Conservation (phyloP, 2,797 vertebrate genomes). For the Petrocephalus schoutedeni region DNA sequence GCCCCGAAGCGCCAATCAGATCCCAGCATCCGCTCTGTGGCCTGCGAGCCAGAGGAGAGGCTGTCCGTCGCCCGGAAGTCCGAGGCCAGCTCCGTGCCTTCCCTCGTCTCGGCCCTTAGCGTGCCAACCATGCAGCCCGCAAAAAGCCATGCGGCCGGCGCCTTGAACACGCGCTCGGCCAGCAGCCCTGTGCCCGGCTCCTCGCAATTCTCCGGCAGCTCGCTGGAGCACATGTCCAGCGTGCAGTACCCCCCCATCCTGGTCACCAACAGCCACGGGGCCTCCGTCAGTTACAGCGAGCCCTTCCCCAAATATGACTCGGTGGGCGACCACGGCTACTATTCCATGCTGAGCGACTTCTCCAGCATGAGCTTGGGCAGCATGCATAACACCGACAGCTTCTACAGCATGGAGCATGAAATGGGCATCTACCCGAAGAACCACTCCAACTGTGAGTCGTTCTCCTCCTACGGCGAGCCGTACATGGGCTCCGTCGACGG, state of each 20-base stretch:
- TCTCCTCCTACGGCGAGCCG: slow-evolving; percentile 88
- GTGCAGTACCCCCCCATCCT: slow-evolving; percentile 96
- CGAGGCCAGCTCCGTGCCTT: slow-evolving; percentile 92
- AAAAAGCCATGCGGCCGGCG: slow-evolving; percentile 92
- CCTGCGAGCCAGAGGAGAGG: slow-evolving; percentile 83
- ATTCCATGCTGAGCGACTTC: slow-evolving; percentile 94
- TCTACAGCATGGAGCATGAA: slow-evolving; percentile 87
- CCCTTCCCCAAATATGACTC: slow-evolving; percentile 95
- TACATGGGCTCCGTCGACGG: slow-evolving; percentile 85
- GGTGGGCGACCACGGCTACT: slow-evolving; percentile 89
- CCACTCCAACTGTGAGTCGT: slow-evolving; percentile 88
- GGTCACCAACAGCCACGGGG: slow-evolving; percentile 95
- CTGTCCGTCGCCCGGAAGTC: slow-evolving; percentile 80
- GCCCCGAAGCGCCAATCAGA: slow-evolving; percentile 95
- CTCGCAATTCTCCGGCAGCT: slow-evolving; percentile 87
- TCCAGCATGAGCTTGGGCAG: slow-evolving; percentile 89
- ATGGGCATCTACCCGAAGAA: slow-evolving; percentile 78
- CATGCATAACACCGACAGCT: slow-evolving; percentile 85
- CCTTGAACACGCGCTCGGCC: slow-evolving; percentile 93
- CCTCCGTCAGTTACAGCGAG: slow-evolving; percentile 84
- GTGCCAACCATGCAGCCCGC: slow-evolving; percentile 88
- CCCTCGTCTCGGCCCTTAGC: slow-evolving; percentile 92
- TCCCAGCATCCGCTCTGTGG: slow-evolving; percentile 91
- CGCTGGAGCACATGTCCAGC: slow-evolving; percentile 89
- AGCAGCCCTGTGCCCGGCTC: slow-evolving; percentile 96